Evolutionary conservation across 2,113 vertebrate species (phyloP).

Genomic region (Ptilorrhoa leucosticta): DNA sequence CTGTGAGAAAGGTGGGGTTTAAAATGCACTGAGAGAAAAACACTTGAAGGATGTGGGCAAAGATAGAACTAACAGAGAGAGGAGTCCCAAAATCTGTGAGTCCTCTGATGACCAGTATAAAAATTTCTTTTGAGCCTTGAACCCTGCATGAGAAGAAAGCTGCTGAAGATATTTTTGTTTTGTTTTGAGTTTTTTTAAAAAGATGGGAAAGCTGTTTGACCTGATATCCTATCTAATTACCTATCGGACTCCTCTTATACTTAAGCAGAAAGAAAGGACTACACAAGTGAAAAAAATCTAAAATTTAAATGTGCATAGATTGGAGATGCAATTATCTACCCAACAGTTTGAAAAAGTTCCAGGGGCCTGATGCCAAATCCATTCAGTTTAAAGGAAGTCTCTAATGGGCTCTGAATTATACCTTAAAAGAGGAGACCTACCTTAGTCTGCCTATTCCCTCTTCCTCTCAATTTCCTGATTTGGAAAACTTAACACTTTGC

Average conservation of each 20-base stretch:
- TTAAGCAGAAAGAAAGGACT: background rate
- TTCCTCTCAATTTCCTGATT: background rate
- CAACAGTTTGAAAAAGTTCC: background rate
- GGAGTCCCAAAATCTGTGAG: background rate
- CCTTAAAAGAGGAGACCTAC: background rate
- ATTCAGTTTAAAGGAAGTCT: background rate
- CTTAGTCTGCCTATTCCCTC: background rate
- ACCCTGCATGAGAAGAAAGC: background rate
- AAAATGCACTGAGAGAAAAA: background rate
- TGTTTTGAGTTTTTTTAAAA: background rate
- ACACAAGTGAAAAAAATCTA: background rate
- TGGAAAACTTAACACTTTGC: background rate
- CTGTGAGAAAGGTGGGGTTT: background rate
- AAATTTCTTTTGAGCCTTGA: background rate
- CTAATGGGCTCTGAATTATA: background rate
- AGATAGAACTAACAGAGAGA: background rate
- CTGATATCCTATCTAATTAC: background rate
- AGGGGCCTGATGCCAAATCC: background rate
- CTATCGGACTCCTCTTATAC: background rate
- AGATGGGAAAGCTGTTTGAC: background rate
- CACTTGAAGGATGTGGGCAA: background rate
- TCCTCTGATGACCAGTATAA: background rate
- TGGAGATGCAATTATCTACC: background rate
- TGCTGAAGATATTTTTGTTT: background rate
- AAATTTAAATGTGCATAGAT: background rate